These are phyloP conservation scores for Platyscapa corneri DNA, from an alignment of 1,140 invertebrate genomes.

Conservation along the genomic window DNA sequence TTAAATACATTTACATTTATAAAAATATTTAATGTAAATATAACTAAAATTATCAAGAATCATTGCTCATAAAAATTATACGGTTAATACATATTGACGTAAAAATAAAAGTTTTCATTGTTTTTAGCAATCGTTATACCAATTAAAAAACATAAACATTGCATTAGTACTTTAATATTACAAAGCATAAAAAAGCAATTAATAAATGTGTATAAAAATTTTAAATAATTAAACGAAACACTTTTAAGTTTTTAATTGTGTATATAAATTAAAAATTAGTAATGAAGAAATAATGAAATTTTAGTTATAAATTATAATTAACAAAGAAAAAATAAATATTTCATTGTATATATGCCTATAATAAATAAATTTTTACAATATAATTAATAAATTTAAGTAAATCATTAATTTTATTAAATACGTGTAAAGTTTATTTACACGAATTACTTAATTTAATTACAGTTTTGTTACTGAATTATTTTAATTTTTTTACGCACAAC, in stretches of 20 bases:
- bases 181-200: not conserved
- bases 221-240: not conserved
- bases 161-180: not conserved
- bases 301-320: not conserved
- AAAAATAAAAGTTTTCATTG: no score
- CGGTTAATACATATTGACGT: no score
- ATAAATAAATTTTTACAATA: not conserved
- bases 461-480: not conserved
- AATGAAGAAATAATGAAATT: not conserved
- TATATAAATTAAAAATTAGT: no score
- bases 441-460: not conserved
- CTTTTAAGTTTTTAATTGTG: not conserved
- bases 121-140: not conserved
- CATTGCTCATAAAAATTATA: no score
- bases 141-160: not conserved
- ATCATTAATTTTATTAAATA: not conserved
- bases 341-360: not conserved
- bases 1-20: no score
- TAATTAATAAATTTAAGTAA: not conserved
- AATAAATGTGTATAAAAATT: not conserved
- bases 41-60: not conserved
- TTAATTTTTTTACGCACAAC: no score
- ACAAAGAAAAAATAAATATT: not conserved
- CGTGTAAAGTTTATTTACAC: not conserved
- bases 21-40: no score